Evolutionary conservation across 1,140 invertebrate genomes (phyloP), one percentile per base, ranked within the genome.

Genomic region (Campoletis sonorensis): DNA sequence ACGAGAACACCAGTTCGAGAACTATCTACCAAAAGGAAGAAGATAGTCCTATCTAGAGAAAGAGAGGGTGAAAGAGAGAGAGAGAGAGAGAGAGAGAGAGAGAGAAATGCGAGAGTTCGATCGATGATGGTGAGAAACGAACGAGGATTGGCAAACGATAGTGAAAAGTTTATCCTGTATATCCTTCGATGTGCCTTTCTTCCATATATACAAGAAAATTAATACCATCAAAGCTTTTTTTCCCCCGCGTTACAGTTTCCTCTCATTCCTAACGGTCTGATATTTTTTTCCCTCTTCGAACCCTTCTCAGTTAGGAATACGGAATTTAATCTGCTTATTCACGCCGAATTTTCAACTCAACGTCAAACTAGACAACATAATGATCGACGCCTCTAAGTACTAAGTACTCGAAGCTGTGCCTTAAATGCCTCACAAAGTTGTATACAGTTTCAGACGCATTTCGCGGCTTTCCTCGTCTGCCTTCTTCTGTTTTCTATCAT

Each of bases 81-180:
- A n/a, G n/a, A n/a, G n/a, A n/a, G n/a, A n/a, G n/a, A n/a, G n/a
- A n/a, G n/a, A n/a, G n/a, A n/a, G n/a, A n/a, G n/a, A n/a, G n/a
- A n/a, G n/a, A n/a, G n/a, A n/a, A n/a, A n/a, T n/a, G n/a, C n/a
- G n/a, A n/a, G n/a, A n/a, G n/a, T n/a, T 64, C 54, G 75, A 67
- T 78, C 75, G 75, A 78, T 64, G 75, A n/a, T 18, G 71, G 23
- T 18, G 37, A 78, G 75, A 78, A 78, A n/a, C n/a, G n/a, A n/a
- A n/a, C 40, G 75, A 78, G 54, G 58, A 78, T n/a, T n/a, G n/a
- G n/a, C n/a, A 78, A 58, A 64, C 18, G 75, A 78, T 78, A 64
- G 54, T 78, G 75, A 78, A 78, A 78, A 78, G 75, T 78, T 78
- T 58, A 78, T 64, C 54, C 75, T 5, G 7, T 4, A 64, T 4